Evolutionary conservation across 2,113 vertebrate genomes (phyloP).

Genomic region (Indri indri): DNA sequence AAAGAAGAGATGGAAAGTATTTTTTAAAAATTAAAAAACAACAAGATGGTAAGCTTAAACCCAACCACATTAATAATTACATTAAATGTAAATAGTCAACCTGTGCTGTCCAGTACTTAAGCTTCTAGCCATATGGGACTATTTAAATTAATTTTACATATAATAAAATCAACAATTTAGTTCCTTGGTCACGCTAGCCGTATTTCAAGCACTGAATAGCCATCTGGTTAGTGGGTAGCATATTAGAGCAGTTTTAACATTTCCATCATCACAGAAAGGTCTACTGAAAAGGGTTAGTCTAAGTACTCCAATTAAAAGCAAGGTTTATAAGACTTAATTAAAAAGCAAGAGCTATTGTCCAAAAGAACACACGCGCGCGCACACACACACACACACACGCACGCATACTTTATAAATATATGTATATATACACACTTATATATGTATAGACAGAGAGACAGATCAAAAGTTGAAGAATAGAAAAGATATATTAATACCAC

Average conservation of each 20-base stretch:
- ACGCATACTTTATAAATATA: neutral
- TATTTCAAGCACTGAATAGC: neutral
- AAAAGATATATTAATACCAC: neutral
- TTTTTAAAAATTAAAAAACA: neutral
- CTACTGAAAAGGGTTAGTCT: neutral
- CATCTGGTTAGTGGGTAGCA: neutral
- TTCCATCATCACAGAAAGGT: neutral
- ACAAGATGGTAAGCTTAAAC: neutral
- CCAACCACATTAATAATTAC: neutral
- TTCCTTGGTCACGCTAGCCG: neutral
- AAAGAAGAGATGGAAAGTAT: neutral
- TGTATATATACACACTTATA: no score
- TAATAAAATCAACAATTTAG: neutral
- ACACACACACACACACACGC: neutral
- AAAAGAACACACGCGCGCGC: neutral
- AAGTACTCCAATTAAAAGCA: neutral
- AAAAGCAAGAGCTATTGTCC: neutral
- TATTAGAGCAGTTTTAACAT: neutral
- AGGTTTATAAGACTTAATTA: neutral
- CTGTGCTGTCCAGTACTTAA: neutral
- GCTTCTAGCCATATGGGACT: neutral
- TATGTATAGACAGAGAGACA: neutral
- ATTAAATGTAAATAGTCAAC: neutral
- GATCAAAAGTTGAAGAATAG: neutral
- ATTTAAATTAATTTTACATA: neutral